Percentiles rank a stretch among this genome's conserved stretches.
These are phyloP conservation scores for Tenthredo notha DNA, from an alignment of 2,888 invertebrate species.

Conservation along the genomic window DNA sequence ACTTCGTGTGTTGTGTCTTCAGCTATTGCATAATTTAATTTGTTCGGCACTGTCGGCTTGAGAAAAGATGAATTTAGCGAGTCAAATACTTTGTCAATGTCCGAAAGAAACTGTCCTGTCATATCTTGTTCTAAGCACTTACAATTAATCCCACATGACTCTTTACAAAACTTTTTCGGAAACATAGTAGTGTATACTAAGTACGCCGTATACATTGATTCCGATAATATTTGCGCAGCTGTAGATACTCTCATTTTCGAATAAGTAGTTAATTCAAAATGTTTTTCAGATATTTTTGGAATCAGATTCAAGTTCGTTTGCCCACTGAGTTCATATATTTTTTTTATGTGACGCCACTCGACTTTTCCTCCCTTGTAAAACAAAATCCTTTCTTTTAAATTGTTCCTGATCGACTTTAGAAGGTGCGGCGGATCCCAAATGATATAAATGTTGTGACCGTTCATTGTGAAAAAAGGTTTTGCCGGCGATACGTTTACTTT, in stretches of 20 bases:
- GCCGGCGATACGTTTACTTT: not conserved
- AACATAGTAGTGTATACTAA: conserved; percentile 12
- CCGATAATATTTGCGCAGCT: not conserved
- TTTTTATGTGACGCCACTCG: not conserved
- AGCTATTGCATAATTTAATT: conserved; percentile 36
- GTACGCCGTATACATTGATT: not conserved
- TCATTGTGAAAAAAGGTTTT: not conserved
- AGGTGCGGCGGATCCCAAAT: conserved; percentile 32
- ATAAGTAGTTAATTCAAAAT: not conserved
- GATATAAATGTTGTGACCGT: not conserved
- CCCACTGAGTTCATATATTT: not conserved
- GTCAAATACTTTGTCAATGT: conserved; percentile 35
- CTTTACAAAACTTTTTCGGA: not conserved
- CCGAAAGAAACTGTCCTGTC: conserved; percentile 23
- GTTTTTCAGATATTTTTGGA: not conserved
- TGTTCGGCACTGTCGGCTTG: not conserved
- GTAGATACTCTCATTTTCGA: conserved; percentile 4
- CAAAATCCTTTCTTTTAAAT: not conserved
- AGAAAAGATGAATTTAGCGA: not conserved
- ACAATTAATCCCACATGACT: not conserved
- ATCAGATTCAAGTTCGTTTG: not conserved
- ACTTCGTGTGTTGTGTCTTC: not conserved
- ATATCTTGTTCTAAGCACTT: not conserved
- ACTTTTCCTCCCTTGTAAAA: not conserved
- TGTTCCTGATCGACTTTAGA: conserved; percentile 4